These are phyloP conservation scores for Platysteira castanea DNA, from an alignment of 2,113 vertebrate genomes.

Conservation along the genomic window DNA sequence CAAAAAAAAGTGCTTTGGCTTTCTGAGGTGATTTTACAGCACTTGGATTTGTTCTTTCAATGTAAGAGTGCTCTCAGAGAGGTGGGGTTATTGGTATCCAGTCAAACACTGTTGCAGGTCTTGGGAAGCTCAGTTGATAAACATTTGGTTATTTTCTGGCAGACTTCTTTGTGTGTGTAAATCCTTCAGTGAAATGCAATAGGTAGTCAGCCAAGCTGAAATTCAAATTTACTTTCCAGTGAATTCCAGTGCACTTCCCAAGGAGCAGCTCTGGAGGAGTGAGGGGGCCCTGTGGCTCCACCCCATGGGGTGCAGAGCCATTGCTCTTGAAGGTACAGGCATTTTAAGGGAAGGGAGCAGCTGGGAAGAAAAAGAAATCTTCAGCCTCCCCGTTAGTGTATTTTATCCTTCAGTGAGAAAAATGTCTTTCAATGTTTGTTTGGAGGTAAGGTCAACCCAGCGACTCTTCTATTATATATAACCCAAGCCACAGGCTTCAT, in stretches of 20 bases:
- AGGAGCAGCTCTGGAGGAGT: background rate
- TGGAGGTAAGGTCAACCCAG: background rate
- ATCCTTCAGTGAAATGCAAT: background rate
- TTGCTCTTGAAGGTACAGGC: background rate
- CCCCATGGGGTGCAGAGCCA: background rate
- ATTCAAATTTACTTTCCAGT: background rate
- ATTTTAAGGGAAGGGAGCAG: background rate
- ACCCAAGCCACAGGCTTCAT: background rate
- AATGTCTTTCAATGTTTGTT: background rate
- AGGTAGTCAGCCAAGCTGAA: background rate
- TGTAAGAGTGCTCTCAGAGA: background rate
- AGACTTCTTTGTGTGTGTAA: background rate
- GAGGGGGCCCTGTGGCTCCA: background rate
- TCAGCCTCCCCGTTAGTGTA: background rate
- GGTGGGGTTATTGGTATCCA: background rate
- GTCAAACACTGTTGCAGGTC: background rate
- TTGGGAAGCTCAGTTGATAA: background rate
- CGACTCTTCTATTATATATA: background rate
- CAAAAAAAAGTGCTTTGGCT: background rate
- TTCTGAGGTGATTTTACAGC: background rate
- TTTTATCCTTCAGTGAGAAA: background rate
- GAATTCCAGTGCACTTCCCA: background rate
- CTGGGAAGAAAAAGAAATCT: background rate
- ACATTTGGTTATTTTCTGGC: background rate
- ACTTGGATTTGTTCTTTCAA: background rate